These are phyloP conservation scores for Natator depressus DNA, from an alignment of 2,113 vertebrate genomes.

Conservation along the genomic window DNA sequence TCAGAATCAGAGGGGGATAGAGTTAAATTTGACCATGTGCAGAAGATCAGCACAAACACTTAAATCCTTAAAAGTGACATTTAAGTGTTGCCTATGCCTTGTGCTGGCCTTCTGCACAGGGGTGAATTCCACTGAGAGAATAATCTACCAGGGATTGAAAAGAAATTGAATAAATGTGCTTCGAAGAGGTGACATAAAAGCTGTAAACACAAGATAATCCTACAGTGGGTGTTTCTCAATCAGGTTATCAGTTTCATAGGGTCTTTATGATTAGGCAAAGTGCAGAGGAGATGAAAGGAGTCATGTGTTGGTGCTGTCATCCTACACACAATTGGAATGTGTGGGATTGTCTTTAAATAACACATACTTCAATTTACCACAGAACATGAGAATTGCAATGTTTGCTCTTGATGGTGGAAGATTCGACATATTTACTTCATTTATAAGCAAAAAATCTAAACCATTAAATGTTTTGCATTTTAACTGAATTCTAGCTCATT, in stretches of 20 bases:
- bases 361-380: background rate
- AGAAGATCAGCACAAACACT: background rate
- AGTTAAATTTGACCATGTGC: background rate
- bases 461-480: background rate
- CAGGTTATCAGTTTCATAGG: constrained; percentile 7
- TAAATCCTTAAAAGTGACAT: background rate
- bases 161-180: background rate
- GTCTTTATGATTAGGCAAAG: background rate
- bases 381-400: background rate
- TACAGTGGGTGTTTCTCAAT: background rate
- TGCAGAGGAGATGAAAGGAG: constrained; percentile 14
- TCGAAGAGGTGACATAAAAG: background rate
- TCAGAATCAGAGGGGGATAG: background rate
- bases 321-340: background rate
- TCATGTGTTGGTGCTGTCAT: background rate
- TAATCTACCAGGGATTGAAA: background rate
- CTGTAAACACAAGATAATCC: background rate
- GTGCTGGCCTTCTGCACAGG: background rate
- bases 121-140: background rate
- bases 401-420: background rate
- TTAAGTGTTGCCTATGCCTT: background rate
- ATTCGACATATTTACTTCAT: background rate
- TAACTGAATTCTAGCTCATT: background rate
- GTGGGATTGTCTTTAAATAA: background rate
- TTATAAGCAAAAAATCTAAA: background rate